These are phyloP conservation scores for Rousettus leschenaultii DNA, from an alignment of 2,113 vertebrate species.

Conservation along the genomic window DNA sequence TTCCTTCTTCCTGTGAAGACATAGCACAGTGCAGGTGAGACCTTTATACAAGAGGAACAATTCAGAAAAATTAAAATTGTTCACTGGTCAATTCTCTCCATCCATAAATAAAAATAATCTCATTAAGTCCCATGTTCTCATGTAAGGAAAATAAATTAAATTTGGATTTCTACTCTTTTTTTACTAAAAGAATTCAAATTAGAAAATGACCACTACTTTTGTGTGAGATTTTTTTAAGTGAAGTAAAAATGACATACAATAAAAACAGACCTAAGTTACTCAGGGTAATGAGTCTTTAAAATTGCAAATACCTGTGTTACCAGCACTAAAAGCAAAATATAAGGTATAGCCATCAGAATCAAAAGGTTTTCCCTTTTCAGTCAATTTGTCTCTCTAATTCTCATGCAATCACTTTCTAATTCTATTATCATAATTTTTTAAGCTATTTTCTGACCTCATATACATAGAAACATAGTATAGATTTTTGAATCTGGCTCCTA, in stretches of 20 bases:
- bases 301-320: neutral
- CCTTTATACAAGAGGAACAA: neutral
- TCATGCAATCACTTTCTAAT: neutral
- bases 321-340: neutral
- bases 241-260: neutral
- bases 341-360: neutral
- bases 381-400: neutral
- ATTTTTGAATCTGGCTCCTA: neutral
- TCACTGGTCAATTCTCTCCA: neutral
- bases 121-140: neutral
- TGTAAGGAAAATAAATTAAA: neutral
- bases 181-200: neutral
- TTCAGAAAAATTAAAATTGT: neutral
- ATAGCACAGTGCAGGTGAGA: neutral
- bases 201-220: neutral
- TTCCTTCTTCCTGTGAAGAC: neutral
- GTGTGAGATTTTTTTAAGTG: neutral
- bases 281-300: neutral
- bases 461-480: neutral
- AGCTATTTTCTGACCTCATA: neutral
- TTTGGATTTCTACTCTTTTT: neutral
- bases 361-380: neutral
- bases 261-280: neutral
- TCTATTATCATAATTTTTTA: neutral
- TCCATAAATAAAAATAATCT: neutral